Evolutionary conservation across 2,888 invertebrate genomes (phyloP).

Genomic region (Barypeithes pellucidus): DNA sequence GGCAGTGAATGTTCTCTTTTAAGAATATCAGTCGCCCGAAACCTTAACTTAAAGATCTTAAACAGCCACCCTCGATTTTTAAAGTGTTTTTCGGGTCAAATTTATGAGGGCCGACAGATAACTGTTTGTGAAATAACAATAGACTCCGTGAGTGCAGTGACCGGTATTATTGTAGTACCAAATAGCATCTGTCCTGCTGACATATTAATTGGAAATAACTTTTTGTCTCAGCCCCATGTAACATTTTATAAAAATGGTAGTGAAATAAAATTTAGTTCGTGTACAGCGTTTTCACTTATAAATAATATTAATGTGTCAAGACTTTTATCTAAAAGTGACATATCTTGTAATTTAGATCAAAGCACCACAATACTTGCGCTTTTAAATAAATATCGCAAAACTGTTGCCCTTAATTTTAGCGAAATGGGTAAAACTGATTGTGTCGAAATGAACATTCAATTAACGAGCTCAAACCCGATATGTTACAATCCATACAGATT

Average conservation of each 20-base stretch:
- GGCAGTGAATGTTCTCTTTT: neutral
- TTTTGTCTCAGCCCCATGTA: too few species aligned
- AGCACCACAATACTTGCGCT: neutral
- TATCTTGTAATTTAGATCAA: neutral
- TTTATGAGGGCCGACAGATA: neutral
- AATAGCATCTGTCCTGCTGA: neutral
- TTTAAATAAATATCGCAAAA: slow-evolving; percentile 1
- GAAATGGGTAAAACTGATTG: slow-evolving; percentile 3
- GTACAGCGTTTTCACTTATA: too few species aligned
- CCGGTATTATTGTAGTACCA: slow-evolving; percentile 5
- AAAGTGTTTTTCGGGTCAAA: slow-evolving; percentile 6
- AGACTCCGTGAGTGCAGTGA: neutral
- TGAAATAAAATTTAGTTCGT: too few species aligned
- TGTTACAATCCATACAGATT: too few species aligned
- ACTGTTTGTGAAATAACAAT: neutral
- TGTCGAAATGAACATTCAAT: slow-evolving; percentile 2
- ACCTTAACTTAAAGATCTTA: neutral
- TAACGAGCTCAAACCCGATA: neutral
- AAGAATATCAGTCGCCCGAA: neutral
- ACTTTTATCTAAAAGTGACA: too few species aligned
- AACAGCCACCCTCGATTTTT: slow-evolving; percentile 1
- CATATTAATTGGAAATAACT: slow-evolving; percentile 1
- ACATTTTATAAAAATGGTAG: too few species aligned
- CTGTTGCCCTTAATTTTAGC: slow-evolving; percentile 3
- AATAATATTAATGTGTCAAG: too few species aligned